These are phyloP conservation scores for Emys orbicularis DNA, from an alignment of 2,797 vertebrate species.

Conservation along the genomic window DNA sequence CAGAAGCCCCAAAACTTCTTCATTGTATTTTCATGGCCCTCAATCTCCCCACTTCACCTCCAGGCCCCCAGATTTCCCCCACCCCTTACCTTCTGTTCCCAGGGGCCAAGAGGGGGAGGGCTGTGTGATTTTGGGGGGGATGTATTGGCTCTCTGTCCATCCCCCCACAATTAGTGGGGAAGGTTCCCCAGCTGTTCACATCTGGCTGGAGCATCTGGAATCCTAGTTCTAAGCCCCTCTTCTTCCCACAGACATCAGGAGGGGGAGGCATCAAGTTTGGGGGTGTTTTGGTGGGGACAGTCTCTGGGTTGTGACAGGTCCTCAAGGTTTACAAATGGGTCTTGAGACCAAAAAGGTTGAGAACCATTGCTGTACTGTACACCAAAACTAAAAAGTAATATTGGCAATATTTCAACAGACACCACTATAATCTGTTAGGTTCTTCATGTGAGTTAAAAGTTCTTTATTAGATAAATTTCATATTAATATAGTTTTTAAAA, in stretches of 20 bases:
- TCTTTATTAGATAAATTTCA: neutral
- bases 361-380: neutral
- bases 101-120: neutral
- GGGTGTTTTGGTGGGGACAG: neutral
- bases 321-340: neutral
- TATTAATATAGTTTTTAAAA: slow-evolving; percentile 19
- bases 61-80: neutral
- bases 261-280: neutral
- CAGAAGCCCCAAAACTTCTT: neutral
- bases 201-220: neutral
- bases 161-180: neutral
- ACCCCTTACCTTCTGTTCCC: neutral
- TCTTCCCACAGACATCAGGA: neutral
- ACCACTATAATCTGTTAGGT: neutral
- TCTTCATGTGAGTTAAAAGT: neutral
- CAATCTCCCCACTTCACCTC: neutral
- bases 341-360: neutral
- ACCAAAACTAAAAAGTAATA: neutral
- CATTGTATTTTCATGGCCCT: neutral
- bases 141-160: neutral
- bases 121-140: neutral
- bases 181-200: neutral
- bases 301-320: neutral
- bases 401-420: neutral
- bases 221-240: neutral